Conservation (phyloP, 2,888 invertebrate genomes). For the Muschampia plurimacula region DNA sequence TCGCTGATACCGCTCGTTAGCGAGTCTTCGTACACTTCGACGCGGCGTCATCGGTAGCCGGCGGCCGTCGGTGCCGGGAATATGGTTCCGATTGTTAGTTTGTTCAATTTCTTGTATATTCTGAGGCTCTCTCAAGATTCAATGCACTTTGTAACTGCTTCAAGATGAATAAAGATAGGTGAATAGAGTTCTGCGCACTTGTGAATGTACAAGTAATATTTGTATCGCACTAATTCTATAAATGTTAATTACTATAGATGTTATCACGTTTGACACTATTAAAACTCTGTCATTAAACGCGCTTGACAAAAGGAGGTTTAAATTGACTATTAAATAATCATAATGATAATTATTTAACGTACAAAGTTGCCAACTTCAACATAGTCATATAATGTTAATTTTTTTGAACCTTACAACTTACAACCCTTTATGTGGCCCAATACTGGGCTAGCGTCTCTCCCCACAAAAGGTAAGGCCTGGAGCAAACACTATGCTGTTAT, state of each 20-base stretch:
- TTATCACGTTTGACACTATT: neutral
- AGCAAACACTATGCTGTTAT: too few relatives aligned
- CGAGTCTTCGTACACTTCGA: conserved; percentile 36
- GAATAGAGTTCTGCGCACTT: neutral
- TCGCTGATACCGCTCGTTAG: conserved; percentile 67
- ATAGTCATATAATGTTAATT: too few relatives aligned
- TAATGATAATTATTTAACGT: too few relatives aligned
- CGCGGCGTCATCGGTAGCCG: conserved; percentile 18
- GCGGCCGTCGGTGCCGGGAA: conserved; percentile 13
- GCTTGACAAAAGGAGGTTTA: too few relatives aligned
- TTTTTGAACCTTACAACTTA: too few relatives aligned
- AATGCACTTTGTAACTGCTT: conserved; percentile 10
- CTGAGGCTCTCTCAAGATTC: neutral
- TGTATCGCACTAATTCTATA: neutral
- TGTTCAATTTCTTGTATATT: conserved; percentile 7
- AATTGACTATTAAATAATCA: too few relatives aligned
- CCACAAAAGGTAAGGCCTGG: too few relatives aligned
- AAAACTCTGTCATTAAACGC: neutral
- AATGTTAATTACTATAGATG: neutral
- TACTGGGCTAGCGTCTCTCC: too few relatives aligned
- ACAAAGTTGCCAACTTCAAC: too few relatives aligned
- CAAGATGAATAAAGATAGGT: conserved; percentile 4
- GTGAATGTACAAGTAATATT: neutral
- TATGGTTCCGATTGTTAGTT: conserved; percentile 15
- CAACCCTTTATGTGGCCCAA: too few relatives aligned